Conservation (phyloP, 2,113 vertebrate species). For the Pogona vitticeps region DNA sequence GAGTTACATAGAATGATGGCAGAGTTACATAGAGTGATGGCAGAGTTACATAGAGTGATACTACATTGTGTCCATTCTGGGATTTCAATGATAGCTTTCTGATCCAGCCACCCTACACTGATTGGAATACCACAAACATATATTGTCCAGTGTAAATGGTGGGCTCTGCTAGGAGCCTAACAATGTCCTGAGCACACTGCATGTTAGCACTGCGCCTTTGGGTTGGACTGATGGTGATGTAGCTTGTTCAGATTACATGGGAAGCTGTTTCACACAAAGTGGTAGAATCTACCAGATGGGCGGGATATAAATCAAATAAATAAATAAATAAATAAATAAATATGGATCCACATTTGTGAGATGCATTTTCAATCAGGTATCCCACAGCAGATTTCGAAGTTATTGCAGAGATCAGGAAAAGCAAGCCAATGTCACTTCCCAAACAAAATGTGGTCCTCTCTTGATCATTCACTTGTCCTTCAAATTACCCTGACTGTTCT, state of each 20-base stretch:
- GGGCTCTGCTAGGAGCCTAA: too few species aligned
- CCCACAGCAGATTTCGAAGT: too few species aligned
- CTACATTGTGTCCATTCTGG: neutral
- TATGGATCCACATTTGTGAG: neutral
- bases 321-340: too few species aligned
- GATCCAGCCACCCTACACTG: neutral
- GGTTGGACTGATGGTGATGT: neutral
- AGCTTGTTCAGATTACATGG: neutral
- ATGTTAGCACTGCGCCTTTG: neutral
- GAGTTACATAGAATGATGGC: too few species aligned
- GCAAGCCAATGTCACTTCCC: slow-evolving; percentile 19
- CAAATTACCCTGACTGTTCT: slow-evolving; percentile 52
- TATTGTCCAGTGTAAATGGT: too few species aligned
- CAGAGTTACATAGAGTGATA: too few species aligned
- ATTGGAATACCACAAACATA: neutral
- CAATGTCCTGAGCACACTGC: neutral
- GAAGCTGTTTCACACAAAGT: too few species aligned
- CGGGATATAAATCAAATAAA: too few species aligned
- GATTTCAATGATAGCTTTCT: neutral
- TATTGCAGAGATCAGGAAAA: slow-evolving; percentile 31
- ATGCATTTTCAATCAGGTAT: neutral
- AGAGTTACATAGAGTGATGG: too few species aligned
- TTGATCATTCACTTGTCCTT: slow-evolving; percentile 42
- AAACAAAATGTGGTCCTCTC: slow-evolving; percentile 1
- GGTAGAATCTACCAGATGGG: too few species aligned